These are phyloP conservation scores for Hemibagrus guttatus DNA, from an alignment of 2,797 vertebrate species.

Conservation along the genomic window DNA sequence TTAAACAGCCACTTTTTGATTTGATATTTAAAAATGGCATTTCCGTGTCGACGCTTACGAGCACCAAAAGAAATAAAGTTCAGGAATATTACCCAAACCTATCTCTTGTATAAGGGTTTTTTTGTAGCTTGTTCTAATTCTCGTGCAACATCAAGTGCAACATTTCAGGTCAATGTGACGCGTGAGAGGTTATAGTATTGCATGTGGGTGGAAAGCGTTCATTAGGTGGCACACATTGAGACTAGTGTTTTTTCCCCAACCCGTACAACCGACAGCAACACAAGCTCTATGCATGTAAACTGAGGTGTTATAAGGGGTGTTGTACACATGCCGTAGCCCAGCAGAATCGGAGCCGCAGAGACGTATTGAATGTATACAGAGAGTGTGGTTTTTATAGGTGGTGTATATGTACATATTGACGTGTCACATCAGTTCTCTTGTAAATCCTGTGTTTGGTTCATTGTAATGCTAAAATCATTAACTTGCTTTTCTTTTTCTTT, in stretches of 20 bases:
- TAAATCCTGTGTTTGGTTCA: neutral
- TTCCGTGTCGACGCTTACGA: neutral
- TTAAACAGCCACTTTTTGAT: neutral
- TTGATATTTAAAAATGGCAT: neutral
- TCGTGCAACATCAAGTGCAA: neutral
- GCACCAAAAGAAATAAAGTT: neutral
- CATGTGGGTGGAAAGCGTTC: neutral
- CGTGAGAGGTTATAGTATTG: neutral
- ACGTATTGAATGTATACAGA: neutral
- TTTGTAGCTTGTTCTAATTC: neutral
- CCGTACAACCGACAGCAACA: neutral
- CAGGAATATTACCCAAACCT: neutral
- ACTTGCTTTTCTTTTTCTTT: neutral
- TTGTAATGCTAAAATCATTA: neutral
- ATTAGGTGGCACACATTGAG: neutral
- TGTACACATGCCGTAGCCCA: neutral
- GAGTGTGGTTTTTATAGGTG: neutral
- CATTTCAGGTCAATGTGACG: neutral
- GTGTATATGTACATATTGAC: neutral
- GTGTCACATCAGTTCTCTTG: neutral
- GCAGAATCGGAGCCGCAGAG: too few species aligned
- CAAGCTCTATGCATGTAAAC: neutral
- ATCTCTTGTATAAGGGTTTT: neutral
- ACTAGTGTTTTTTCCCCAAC: neutral
- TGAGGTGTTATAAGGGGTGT: neutral